Conservation (phyloP, 2,888 invertebrate species). For the Oscheius onirici region DNA sequence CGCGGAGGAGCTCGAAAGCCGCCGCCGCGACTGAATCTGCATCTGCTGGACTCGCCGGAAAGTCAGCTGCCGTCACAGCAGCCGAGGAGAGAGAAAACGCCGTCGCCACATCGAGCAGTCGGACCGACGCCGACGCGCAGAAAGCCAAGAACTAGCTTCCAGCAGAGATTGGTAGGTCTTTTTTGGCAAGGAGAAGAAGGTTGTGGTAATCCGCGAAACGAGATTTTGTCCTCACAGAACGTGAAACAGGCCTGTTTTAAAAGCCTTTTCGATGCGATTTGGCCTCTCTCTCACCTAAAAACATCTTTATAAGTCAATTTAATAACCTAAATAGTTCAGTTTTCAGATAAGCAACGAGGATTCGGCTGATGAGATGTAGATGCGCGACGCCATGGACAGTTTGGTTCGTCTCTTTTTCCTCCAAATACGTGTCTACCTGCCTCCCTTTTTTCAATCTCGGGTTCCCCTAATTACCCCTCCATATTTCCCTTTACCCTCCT, state of each 20-base stretch:
- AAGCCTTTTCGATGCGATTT: no score
- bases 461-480: no score
- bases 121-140: not conserved
- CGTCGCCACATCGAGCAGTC: no score
- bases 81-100: not conserved
- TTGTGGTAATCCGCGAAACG: no score
- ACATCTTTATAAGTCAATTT: not conserved
- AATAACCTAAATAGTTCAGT: no score
- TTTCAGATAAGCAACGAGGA: not conserved
- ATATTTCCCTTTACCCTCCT: no score
- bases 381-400: no score
- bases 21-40: constrained; percentile 13
- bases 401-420: not conserved
- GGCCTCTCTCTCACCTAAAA: no score
- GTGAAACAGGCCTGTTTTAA: no score
- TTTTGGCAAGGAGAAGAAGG: not conserved
- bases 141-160: not conserved
- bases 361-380: constrained; percentile 12
- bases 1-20: not conserved
- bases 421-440: no score
- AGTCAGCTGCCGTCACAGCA: not conserved
- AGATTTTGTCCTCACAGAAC: no score
- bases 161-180: constrained; percentile 7
- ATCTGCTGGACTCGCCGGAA: constrained; percentile 22
- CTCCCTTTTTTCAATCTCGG: no score